phyloP scores from a whole-genome alignment of 92 coral and sea anemone genomes.

The Epizoanthus fatuus region DNA sequence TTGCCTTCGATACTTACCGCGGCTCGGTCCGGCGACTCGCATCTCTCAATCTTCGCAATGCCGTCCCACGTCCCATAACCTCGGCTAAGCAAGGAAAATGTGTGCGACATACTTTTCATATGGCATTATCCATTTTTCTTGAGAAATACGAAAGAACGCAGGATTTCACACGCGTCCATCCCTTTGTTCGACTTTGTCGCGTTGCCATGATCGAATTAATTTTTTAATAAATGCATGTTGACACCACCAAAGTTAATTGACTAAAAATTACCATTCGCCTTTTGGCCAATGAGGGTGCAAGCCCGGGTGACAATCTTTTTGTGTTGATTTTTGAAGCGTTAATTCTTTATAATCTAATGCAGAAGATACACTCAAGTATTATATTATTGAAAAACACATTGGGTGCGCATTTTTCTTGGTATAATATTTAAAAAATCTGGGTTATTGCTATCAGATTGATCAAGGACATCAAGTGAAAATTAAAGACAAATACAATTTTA shows the following conservation, averaged over 20 bases:
- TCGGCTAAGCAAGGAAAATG: conserved; percentile 93
- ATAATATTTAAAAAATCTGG: too few relatives aligned
- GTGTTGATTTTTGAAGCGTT: too few relatives aligned
- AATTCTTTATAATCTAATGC: too few relatives aligned
- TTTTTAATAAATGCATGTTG: conserved; percentile 14
- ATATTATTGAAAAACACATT: too few relatives aligned
- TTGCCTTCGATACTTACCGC: conserved; percentile 31
- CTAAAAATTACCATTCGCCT: neutral
- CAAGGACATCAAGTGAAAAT: too few relatives aligned
- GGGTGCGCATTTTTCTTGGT: too few relatives aligned
- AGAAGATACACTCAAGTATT: too few relatives aligned
- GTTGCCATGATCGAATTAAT: conserved; percentile 36
- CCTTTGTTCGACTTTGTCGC: neutral
- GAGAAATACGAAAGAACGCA: neutral
- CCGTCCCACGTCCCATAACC: conserved; percentile 99
- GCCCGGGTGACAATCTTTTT: too few relatives aligned
- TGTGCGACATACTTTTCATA: conserved; percentile 29
- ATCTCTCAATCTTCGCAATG: conserved; percentile 89
- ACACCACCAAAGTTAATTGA: conserved; percentile 5
- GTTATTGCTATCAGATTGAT: too few relatives aligned
- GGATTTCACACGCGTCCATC: neutral
- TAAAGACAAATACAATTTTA: too few relatives aligned
- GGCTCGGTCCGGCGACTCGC: conserved; percentile 62
- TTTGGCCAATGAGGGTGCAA: neutral
- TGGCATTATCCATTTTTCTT: neutral